Evolutionary conservation across 2,888 invertebrate genomes (phyloP), one percentile per base, ranked within the genome.

Genomic region (Osedax frankpressi): DNA sequence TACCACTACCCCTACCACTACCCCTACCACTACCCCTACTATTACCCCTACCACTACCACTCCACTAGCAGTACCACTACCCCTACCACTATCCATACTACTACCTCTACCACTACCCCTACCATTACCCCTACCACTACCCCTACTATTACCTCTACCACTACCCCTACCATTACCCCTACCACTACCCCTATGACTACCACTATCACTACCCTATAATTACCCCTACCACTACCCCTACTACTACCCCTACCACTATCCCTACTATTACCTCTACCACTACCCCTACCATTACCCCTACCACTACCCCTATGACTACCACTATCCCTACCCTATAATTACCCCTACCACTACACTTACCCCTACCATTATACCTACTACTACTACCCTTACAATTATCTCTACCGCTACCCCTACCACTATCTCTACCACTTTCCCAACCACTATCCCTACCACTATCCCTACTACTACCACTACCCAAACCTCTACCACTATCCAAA

Each of bases 1-100:
- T 74, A 74, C 74, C 75, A 74, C 74, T 74, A 74, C 74, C 75
- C 75, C 74, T 74, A 75, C 75, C 75, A 75, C 74, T 75, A 75
- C 74, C 68, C 75, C 74, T 75, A 75, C 74, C 69, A 74, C 74
- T 75, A 75, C 74, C 70, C 75, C 74, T 74, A 75, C 74, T 75
- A 75, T 68, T 75, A 74, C 74, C 75, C 75, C 74, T 75, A 75
- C 74, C 68, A 75, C 74, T 75, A 75, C 74, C 70, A 74, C 74
- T 75, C n/a, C n/a, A 70, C 74, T 74, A 75, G 74, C 74, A 29
- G 74, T 74, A 60, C 74, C 74, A 60, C 74, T 74, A 60, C 74
- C 74, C 1, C 74, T 74, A 60, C 74, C 74, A 65, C 74, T 74
- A 74, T 73, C 74, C 59, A 73, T 74, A 74, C 74, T 74, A 74